Base-by-base conservation (phyloP, 1,140 invertebrate genomes). In the Drosophila sulfurigaster region DNA sequence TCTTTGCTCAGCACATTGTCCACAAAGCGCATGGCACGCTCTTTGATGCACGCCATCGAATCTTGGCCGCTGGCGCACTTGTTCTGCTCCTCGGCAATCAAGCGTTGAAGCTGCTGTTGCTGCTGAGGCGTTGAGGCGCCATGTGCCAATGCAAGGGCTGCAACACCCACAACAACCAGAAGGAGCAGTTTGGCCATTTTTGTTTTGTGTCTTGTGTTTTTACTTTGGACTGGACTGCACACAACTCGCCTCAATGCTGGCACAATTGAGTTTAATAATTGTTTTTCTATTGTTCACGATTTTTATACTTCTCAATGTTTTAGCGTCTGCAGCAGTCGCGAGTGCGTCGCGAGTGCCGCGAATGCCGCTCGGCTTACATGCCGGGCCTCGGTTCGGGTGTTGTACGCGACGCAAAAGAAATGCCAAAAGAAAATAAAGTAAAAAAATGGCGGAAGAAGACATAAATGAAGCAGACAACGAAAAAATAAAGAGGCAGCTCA, bases 1-100 rank as follows among this genome's bases (percentile, higher is more conserved):
- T 97, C 96, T 93, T 96, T 96, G 91, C 95, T 95, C 92, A 96
- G 95, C 78, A 97, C 94, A 87, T 95, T 95, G 91, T 97, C 96
- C 80, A 97, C 93, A 52, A 97, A 94, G 58, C 95, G 95, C 91
- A 96, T 95, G 52, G 96, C 95, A 86, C 96, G 96, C 93, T 95
- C 96, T 92, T 97, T 97, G 92, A 97, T 95, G 93, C 96, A 97
- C 25, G 96, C 95, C 46, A 96, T 94, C 5, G 96, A 95, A 88
- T 97, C 96, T 81, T 96, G 96, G 58, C 96, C 95, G 65, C 94
- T 94, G 38, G 94, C 93, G 89, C 96, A 97, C 78, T 96, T 95
- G 20, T 93, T 93, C 80, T 95, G 95, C 92, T 96, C 95, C 89
- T 96, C 95, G 79, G 96, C 95, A 5, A 96, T 95, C 87, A 96